These are phyloP conservation scores for Notarius quadriscutis DNA, from an alignment of 2,113 vertebrate genomes.

Conservation along the genomic window DNA sequence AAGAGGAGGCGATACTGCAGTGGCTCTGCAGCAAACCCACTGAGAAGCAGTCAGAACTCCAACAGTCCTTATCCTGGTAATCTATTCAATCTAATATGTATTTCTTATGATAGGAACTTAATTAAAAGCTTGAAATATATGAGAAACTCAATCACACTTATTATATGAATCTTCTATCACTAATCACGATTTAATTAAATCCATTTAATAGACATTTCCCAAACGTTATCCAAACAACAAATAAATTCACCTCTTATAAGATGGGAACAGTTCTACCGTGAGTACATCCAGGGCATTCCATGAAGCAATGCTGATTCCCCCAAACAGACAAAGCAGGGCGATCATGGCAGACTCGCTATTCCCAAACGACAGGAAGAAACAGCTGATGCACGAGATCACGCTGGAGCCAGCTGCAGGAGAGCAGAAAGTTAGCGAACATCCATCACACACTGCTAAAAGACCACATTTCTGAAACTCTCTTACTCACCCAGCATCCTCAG, in stretches of 20 bases:
- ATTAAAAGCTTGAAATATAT: not conserved
- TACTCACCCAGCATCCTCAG: constrained; percentile 90
- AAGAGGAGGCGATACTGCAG: constrained; percentile 28
- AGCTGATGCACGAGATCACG: constrained; percentile 94
- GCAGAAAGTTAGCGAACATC: not conserved
- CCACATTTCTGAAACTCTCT: not conserved
- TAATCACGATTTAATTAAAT: not conserved
- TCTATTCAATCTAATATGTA: not conserved
- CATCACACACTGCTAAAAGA: not conserved
- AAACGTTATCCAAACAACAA: not conserved
- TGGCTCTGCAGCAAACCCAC: constrained; percentile 31
- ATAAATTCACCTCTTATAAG: constrained; percentile 85
- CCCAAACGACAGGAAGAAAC: constrained; percentile 96
- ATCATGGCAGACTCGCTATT: constrained; percentile 99
- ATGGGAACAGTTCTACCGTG: constrained; percentile 96
- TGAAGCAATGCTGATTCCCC: constrained; percentile 96
- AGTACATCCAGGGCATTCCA: constrained; percentile 95
- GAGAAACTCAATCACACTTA: not conserved
- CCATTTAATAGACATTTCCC: too few relatives aligned
- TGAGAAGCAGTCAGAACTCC: not conserved
- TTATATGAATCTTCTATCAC: not conserved
- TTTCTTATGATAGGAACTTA: not conserved
- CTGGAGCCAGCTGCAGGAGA: constrained; percentile 86
- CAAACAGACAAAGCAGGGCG: constrained; percentile 92
- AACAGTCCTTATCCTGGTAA: not conserved